These are phyloP conservation scores for Drosophila bipectinata DNA, from an alignment of 1,140 invertebrate genomes.

Conservation along the genomic window DNA sequence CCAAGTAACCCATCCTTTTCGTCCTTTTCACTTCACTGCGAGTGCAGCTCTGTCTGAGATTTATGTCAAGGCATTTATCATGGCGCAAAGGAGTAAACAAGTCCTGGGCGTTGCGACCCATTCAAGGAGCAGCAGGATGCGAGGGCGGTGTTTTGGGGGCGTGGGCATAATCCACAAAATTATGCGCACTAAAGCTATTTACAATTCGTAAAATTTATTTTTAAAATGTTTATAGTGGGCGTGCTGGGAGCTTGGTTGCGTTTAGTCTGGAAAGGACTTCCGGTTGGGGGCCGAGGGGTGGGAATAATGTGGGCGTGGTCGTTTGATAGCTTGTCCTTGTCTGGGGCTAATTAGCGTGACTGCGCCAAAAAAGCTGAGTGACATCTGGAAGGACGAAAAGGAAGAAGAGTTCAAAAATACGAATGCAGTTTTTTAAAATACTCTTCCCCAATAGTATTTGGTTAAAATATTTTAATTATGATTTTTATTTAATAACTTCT, in stretches of 20 bases:
- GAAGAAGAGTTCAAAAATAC: not conserved
- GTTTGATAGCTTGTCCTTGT: conserved; percentile 57
- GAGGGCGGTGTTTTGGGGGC: conserved; percentile 33
- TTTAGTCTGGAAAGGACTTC: conserved; percentile 20
- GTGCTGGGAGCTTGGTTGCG: conserved; percentile 14
- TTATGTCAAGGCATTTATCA: conserved; percentile 80
- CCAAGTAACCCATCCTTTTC: not conserved
- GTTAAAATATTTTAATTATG: too few species aligned
- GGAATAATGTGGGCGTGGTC: conserved; percentile 38
- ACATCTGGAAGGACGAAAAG: conserved; percentile 35
- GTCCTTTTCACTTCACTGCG: conserved; percentile 2
- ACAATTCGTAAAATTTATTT: conserved; percentile 77
- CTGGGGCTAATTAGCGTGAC: conserved; percentile 74
- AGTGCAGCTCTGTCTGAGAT: conserved; percentile 63
- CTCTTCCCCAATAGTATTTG: not conserved
- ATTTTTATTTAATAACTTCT: not conserved
- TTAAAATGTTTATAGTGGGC: conserved; percentile 45
- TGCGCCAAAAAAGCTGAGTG: conserved; percentile 51
- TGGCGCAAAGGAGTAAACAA: conserved; percentile 75
- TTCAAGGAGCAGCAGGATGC: conserved; percentile 25
- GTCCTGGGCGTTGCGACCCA: conserved; percentile 57
- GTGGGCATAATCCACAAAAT: conserved; percentile 78
- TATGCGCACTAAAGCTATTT: conserved; percentile 80
- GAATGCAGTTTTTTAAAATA: not conserved
- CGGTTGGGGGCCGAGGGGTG: not conserved